phyloP scores from a whole-genome alignment of 2,888 invertebrate genomes.

The Celastrina argiolus region DNA sequence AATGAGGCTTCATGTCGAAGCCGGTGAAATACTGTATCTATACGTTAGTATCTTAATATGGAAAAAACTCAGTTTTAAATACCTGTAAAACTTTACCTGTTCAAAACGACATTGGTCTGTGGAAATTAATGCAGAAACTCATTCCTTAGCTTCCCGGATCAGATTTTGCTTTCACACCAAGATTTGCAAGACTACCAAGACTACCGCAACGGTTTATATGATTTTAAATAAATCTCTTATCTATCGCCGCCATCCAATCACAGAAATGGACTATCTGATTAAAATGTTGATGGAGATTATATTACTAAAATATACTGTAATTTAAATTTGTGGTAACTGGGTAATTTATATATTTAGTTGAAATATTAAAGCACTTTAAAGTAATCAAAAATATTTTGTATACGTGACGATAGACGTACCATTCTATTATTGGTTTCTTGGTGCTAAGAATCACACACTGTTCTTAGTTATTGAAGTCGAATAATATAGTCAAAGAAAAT shows the following conservation, averaged over 20 bases:
- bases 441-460: no score
- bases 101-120: conserved; percentile 34
- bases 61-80: neutral
- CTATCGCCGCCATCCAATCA: neutral
- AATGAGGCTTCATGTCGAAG: no score
- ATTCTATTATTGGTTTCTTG: no score
- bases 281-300: neutral
- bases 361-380: no score
- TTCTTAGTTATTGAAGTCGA: no score
- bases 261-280: conserved; percentile 9
- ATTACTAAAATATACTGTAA: neutral
- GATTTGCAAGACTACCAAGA: conserved; percentile 41
- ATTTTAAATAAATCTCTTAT: neutral
- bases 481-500: no score
- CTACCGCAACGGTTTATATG: conserved; percentile 25
- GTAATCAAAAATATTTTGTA: no score
- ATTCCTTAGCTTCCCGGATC: conserved; percentile 51
- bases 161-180: conserved; percentile 62
- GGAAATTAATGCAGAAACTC: conserved; percentile 47
- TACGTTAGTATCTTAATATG: neutral
- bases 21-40: no score
- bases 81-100: neutral
- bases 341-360: no score
- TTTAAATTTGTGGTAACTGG: neutral
- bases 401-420: no score